Base-by-base conservation (phyloP, 1,140 invertebrate species). In the Anagrus nilaparvatae region DNA sequence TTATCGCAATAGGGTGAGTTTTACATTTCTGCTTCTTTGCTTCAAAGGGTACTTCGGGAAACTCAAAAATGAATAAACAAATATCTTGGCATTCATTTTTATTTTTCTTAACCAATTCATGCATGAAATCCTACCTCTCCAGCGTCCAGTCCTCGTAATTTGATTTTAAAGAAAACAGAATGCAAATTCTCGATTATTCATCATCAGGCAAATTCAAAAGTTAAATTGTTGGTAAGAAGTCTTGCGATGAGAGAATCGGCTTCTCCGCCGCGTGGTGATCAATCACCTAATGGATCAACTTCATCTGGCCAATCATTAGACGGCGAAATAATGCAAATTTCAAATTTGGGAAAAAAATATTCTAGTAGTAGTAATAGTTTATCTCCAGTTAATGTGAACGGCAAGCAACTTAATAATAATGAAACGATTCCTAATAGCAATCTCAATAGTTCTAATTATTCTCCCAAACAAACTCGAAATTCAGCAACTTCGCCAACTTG, bases 241-340 rank as follows among this genome's bases (percentile, higher is more conserved):
- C 84, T 89, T 73, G 88, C 88, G 44, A 84, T 92, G 69, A 76
- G 84, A 56, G 88, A 91, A 67, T 81, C 86, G 46, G 77, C 83
- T 38, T 90, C 86, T 18, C 86, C 87, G 12, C 86, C 85, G 25
- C 77, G 83, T 48, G 35, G n/a, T n/a, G 79, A 82, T 50, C 71
- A 76, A 38, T 55, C 76, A 71, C 43, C 74, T 71, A 51, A 65
- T 63, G 63, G 52, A 48, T 57, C 53, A 17, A 38, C 59, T 14
- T 63, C 54, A 47, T 63, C 59, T 48, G 10, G 20, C 8, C n/a
- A 7, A 3, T 19, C 25, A 1, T n/a, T n/a, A n/a, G n/a, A n/a
- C n/a, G n/a, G n/a, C n/a, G n/a, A n/a, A n/a, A n/a, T n/a, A n/a
- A n/a, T n/a, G n/a, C 67, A 64, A 43, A 63, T 56, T 47, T 55